Evolutionary conservation across 2,113 vertebrate species (phyloP), one percentile per base, ranked within the genome.

Genomic region (Propithecus coquereli): DNA sequence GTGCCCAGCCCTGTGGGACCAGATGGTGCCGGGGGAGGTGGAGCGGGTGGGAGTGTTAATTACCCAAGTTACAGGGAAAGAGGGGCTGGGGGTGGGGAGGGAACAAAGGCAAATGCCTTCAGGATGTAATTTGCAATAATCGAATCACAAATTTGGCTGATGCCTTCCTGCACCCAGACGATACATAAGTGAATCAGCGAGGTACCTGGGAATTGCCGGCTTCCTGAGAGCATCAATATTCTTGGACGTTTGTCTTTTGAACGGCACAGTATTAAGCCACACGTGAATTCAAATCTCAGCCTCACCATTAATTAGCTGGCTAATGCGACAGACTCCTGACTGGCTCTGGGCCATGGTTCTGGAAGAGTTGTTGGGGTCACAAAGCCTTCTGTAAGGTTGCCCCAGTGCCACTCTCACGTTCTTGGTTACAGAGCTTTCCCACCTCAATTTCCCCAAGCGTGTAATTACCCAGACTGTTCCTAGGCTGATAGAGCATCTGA

Each of bases 201-300:
- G 84, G 84, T 86, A 87, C 83, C 94, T 90, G 94, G 85, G 86
- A 59, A 89, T 68, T 80, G 68, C 92, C 87, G 32, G 87, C 89
- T 94, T 89, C 94, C 95, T 59, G 16, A 14, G 2, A 47, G 50
- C 34, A 43, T 65, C 43, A 1, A 0, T 73, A 45, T 61, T 68
- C 79, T 32, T 43, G 32, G 76, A 61, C 3, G 1, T 43, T 76
- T 74, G 77, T 87, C 50, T 63, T 94, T 20, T 54, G 74, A 79
- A 63, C 2, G 27, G 79, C 14, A 7, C 13, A 68, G 30, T 10
- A 20, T 65, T 45, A 59, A 52, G n/a, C 63, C 47, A 68, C 61
- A 47, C 37, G 30, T 43, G 80, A 90, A 71, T 47, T 90, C 77
- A 81, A 32, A 61, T 86, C 70, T 80, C 63, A 76, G 40, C 50